Evolutionary conservation across 2,797 vertebrate species (phyloP).

Genomic region (Tamandua tetradactyla): DNA sequence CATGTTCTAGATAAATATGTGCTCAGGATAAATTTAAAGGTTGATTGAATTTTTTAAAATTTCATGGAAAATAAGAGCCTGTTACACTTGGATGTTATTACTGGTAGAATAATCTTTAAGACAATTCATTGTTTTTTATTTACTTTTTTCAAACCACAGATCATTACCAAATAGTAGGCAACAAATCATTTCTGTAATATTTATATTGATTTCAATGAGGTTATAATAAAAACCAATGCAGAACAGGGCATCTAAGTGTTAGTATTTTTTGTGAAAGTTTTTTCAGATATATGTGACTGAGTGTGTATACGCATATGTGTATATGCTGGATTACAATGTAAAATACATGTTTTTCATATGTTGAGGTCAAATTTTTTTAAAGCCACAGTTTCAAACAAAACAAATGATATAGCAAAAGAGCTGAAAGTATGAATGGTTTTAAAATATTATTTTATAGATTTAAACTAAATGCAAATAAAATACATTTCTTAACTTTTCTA

Average conservation of each 20-base stretch:
- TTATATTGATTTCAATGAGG: not conserved
- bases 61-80: not conserved
- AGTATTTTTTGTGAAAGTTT: not conserved
- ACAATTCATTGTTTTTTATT: no score
- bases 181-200: not conserved
- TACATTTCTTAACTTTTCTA: not conserved
- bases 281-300: not conserved
- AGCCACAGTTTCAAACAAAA: not conserved
- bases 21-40: not conserved
- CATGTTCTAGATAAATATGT: not conserved
- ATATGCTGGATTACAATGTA: not conserved
- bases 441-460: not conserved
- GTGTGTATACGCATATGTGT: not conserved
- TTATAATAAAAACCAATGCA: not conserved
- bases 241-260: not conserved
- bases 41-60: not conserved
- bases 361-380: not conserved
- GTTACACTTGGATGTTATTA: not conserved
- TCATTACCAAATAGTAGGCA: not conserved
- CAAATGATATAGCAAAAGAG: not conserved
- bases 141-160: not conserved
- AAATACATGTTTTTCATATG: not conserved
- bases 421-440: not conserved
- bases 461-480: not conserved
- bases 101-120: not conserved